Conservation (phyloP, 2,888 invertebrate genomes). For the Drosophila conformis region DNA sequence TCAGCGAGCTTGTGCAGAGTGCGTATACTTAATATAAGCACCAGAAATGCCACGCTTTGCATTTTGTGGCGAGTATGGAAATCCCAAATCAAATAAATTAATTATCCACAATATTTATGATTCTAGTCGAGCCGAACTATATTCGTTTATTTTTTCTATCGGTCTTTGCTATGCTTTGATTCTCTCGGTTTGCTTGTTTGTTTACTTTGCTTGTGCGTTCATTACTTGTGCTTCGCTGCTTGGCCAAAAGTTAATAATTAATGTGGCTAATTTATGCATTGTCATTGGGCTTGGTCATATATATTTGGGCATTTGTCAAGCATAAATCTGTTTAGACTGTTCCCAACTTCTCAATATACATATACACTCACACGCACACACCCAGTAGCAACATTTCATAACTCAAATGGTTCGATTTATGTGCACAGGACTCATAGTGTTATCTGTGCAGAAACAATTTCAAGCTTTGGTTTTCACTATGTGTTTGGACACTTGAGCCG, state of each 20-base stretch:
- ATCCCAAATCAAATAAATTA: slow-evolving; percentile 59
- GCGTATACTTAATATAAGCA: slow-evolving; percentile 22
- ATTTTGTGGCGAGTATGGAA: slow-evolving; percentile 16
- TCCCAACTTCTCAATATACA: slow-evolving; percentile 20
- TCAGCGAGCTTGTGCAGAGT: not conserved
- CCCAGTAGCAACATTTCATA: slow-evolving; percentile 46
- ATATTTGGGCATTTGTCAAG: slow-evolving; percentile 56
- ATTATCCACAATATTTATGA: slow-evolving; percentile 75
- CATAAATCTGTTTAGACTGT: slow-evolving; percentile 50
- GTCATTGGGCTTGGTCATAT: slow-evolving; percentile 54
- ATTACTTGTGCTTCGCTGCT: slow-evolving; percentile 40
- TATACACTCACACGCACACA: not conserved
- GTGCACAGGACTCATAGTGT: slow-evolving; percentile 8
- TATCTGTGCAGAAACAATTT: slow-evolving; percentile 32
- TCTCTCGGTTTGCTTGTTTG: slow-evolving; percentile 8
- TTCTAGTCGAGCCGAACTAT: slow-evolving; percentile 36
- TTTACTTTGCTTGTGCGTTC: slow-evolving; percentile 50
- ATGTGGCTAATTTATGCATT: slow-evolving; percentile 72
- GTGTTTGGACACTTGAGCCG: slow-evolving; percentile 55
- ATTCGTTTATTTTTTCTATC: slow-evolving; percentile 11
- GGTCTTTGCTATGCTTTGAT: slow-evolving; percentile 14
- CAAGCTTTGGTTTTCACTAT: slow-evolving; percentile 18
- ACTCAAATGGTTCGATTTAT: slow-evolving; percentile 70
- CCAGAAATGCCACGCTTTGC: slow-evolving; percentile 20
- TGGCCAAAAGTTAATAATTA: slow-evolving; percentile 63